Conservation (phyloP, 2,113 vertebrate species). For the Nettapus auritus region DNA sequence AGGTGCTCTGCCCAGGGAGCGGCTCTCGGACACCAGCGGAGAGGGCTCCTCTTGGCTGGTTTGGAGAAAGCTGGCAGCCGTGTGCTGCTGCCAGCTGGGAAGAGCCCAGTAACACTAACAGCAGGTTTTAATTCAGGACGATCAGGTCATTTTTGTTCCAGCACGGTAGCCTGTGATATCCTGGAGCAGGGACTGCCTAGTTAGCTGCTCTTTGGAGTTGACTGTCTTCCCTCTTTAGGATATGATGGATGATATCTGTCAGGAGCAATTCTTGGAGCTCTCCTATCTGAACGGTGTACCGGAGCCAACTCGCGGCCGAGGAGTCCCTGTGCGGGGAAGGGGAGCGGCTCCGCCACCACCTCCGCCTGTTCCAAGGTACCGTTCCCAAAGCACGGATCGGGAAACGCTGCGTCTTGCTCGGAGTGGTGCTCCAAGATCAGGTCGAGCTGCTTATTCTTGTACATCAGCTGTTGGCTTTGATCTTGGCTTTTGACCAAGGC, state of each 20-base stretch:
- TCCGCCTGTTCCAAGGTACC: conserved; percentile 85
- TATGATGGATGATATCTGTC: conserved; percentile 96
- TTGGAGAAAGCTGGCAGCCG: not conserved
- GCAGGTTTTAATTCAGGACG: no score
- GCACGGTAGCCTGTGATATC: not conserved
- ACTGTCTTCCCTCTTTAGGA: conserved; percentile 77
- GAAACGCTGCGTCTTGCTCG: not conserved
- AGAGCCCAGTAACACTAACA: not conserved
- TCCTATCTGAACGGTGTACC: conserved; percentile 93
- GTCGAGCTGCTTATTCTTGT: not conserved
- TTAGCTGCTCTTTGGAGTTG: not conserved
- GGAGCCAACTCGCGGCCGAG: conserved; percentile 84
- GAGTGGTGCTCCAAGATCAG: not conserved
- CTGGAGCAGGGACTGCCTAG: not conserved
- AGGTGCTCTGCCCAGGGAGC: not conserved
- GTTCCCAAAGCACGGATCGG: not conserved
- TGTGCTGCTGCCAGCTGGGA: not conserved
- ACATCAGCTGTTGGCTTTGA: not conserved
- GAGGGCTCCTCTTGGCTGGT: not conserved
- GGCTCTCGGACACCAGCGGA: rapidly evolving
- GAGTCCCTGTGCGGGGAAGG: conserved; percentile 85
- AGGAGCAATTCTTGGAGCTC: conserved; percentile 92
- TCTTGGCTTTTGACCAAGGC: not conserved
- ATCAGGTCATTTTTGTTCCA: not conserved
- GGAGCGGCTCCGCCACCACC: conserved; percentile 89